Evolutionary conservation across 2,888 invertebrate species (phyloP).

Genomic region (Mesorhabditis sp.): DNA sequence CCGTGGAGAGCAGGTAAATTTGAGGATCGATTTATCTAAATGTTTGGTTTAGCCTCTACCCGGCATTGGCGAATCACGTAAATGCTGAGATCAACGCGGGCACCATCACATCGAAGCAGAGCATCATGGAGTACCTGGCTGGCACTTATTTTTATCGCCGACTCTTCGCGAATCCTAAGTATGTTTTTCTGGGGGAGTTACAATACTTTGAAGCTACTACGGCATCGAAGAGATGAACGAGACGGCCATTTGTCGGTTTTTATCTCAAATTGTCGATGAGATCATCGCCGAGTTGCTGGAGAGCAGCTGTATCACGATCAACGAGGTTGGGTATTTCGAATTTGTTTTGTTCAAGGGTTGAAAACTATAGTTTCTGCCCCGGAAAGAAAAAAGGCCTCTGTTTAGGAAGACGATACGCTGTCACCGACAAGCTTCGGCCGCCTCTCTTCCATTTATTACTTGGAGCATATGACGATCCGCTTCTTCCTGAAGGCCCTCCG

Average conservation of each 20-base stretch:
- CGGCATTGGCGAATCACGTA: slow-evolving; percentile 88
- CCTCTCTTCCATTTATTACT: slow-evolving; percentile 92
- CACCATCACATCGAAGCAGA: slow-evolving; percentile 70
- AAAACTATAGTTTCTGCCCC: slow-evolving; percentile 6
- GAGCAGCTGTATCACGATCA: slow-evolving; percentile 77
- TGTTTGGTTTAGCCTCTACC: slow-evolving; percentile 69
- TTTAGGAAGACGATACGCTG: slow-evolving; percentile 67
- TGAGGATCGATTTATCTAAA: neutral
- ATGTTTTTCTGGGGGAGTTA: slow-evolving; percentile 8
- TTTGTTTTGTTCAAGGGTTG: neutral
- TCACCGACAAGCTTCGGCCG: slow-evolving; percentile 78
- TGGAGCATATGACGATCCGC: slow-evolving; percentile 84
- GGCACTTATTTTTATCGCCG: slow-evolving; percentile 97
- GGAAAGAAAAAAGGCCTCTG: slow-evolving; percentile 6
- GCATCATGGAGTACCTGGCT: slow-evolving; percentile 90
- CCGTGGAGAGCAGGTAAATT: slow-evolving; percentile 78
- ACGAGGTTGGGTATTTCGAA: slow-evolving; percentile 62
- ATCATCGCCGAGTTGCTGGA: slow-evolving; percentile 72
- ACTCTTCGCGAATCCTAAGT: slow-evolving; percentile 79
- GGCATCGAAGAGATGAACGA: slow-evolving; percentile 71
- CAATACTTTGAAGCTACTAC: slow-evolving; percentile 69
- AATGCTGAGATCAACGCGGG: slow-evolving; percentile 91
- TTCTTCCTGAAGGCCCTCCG: slow-evolving; percentile 74
- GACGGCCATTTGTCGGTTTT: slow-evolving; percentile 65
- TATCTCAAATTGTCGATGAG: slow-evolving; percentile 77